Evolutionary conservation across 2,888 invertebrate genomes (phyloP).

Genomic region (Adelphocoris suturalis): DNA sequence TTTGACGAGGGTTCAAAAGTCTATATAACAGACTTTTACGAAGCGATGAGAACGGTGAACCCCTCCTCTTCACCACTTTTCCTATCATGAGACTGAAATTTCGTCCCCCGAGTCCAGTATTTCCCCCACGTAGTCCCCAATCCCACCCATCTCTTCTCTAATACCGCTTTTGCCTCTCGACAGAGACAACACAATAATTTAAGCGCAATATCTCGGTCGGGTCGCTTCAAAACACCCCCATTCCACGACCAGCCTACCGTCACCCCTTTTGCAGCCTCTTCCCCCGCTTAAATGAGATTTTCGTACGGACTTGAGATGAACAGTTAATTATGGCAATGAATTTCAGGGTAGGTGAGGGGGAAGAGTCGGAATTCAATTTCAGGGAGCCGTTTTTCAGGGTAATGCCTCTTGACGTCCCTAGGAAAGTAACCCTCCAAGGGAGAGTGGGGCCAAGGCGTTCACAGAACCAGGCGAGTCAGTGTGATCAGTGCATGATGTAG

Average conservation of each 20-base stretch:
- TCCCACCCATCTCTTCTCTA: neutral
- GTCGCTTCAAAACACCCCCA: neutral
- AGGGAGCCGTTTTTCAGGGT: constrained; percentile 63
- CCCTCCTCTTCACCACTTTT: too few species aligned
- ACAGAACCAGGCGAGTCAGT: too few species aligned
- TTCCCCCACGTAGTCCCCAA: neutral
- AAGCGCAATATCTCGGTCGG: neutral
- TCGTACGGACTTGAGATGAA: constrained; percentile 57
- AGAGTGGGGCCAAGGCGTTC: too few species aligned
- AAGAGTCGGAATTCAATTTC: constrained; percentile 63
- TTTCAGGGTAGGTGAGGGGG: constrained; percentile 38
- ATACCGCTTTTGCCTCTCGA: neutral
- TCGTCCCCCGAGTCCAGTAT: too few species aligned
- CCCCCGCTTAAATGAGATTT: constrained; percentile 62
- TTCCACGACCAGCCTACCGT: neutral
- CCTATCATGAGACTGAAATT: too few species aligned
- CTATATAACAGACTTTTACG: neutral
- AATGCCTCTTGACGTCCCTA: constrained; percentile 53
- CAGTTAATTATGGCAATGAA: constrained; percentile 66
- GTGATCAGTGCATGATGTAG: too few species aligned
- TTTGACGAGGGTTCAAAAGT: neutral
- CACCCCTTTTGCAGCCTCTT: constrained; percentile 4
- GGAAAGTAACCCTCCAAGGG: constrained; percentile 1
- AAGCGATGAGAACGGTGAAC: neutral
- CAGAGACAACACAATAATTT: constrained; percentile 6